A percentile compares a stretch with the other conserved stretches of the same genome.
These are phyloP conservation scores for Nasonia oneida DNA, from an alignment of 2,888 invertebrate genomes.

Conservation along the genomic window DNA sequence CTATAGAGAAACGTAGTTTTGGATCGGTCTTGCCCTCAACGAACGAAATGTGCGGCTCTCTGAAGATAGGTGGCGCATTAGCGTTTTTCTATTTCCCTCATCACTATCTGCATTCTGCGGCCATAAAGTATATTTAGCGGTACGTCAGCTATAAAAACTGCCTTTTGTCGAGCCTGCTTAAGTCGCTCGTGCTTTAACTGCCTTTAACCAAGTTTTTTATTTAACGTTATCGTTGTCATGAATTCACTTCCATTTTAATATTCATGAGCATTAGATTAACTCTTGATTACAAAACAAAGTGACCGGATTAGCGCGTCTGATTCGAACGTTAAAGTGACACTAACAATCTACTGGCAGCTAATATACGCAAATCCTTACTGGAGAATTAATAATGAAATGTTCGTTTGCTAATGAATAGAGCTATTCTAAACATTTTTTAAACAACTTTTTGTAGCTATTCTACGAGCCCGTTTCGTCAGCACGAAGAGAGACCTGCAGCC, in stretches of 20 bases:
- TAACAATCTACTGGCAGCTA: conserved; percentile 44
- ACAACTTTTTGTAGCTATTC: background rate
- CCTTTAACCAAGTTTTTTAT: conserved; percentile 2
- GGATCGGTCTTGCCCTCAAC: no score
- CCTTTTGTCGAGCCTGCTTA: background rate
- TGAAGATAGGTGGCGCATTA: background rate
- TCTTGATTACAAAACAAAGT: conserved; percentile 39
- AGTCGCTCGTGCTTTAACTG: background rate
- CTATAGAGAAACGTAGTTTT: no score
- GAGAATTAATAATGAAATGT: conserved; percentile 7
- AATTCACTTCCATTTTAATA: background rate
- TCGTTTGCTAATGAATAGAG: background rate
- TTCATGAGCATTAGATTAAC: conserved; percentile 29
- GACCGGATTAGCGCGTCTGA: conserved; percentile 40
- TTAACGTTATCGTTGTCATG: no score
- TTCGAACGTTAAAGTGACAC: conserved; percentile 39
- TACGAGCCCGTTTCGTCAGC: background rate
- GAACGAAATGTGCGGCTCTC: no score
- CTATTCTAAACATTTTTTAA: conserved; percentile 9
- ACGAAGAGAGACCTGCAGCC: background rate
- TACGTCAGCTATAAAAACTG: no score
- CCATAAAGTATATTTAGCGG: no score
- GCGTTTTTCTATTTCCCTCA: no score
- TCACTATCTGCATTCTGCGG: no score
- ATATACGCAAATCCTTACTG: background rate